Evolutionary conservation across 2,797 vertebrate species (phyloP).

Genomic region (Sebastolobus alascanus): DNA sequence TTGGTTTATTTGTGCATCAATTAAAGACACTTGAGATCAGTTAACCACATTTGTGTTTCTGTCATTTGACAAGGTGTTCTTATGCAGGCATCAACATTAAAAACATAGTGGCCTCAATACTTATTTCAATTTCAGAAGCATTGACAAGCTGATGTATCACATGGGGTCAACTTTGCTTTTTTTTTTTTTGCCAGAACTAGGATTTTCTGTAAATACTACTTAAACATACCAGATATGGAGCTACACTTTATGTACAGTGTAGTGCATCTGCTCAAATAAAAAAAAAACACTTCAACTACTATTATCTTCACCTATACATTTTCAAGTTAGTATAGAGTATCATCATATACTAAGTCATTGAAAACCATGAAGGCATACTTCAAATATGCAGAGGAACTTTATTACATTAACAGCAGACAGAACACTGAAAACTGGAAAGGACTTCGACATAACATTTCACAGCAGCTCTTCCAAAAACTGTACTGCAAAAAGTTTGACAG

Average conservation of each 20-base stretch:
- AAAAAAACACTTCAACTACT: too few species aligned
- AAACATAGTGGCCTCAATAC: too few species aligned
- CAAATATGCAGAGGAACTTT: conserved; percentile 53
- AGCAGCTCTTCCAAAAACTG: conserved; percentile 31
- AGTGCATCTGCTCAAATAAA: fast-evolving
- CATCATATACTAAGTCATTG: background rate
- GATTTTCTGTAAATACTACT: too few species aligned
- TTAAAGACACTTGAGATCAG: background rate
- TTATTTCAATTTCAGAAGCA: too few species aligned
- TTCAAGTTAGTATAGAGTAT: background rate
- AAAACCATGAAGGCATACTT: background rate
- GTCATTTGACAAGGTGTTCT: background rate
- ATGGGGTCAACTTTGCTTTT: background rate
- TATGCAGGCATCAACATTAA: too few species aligned
- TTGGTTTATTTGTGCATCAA: background rate
- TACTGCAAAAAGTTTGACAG: background rate
- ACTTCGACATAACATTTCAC: conserved; percentile 41
- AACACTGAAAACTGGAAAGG: conserved; percentile 59
- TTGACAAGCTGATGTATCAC: too few species aligned
- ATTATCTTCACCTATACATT: too few species aligned
- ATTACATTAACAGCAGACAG: conserved; percentile 71
- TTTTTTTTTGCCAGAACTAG: too few species aligned
- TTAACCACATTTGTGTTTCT: too few species aligned
- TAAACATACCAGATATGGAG: too few species aligned
- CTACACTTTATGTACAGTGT: conserved; percentile 47